Evolutionary conservation across 2,888 invertebrate genomes (phyloP), one percentile per base, ranked within the genome.

Genomic region (Mythimna loreyi): DNA sequence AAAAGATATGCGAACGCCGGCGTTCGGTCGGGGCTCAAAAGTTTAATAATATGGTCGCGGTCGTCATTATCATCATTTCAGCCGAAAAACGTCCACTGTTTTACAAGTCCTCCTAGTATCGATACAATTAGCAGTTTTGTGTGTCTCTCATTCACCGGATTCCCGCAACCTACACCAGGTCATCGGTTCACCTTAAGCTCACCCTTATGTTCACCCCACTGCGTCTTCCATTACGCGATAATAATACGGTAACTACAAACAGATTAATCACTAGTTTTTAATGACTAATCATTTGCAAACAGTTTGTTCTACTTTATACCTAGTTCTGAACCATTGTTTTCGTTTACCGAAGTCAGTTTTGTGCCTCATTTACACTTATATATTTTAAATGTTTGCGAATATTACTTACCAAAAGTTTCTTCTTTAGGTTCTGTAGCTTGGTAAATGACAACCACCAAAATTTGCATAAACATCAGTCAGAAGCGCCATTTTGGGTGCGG

Each of bases 261-360:
- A 43, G 13, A 50, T 43, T 21, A 56, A 21, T 43, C 11, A 0
- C 21, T 3, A 25, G 30, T 70, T 63, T 70, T 56, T 70, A 71
- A 71, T 72, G 49, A 50, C 63, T 21, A 33, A n/a, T 21, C 33
- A 49, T 43, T 56, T 47, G 40, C 43, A 21, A 63, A 49, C 28
- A 5, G 19, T 63, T 72, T 62, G 23, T 28, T 52, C 23, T 1
- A 28, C 25, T 50, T 25, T 50, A 50, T 7, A n/a, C n/a, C n/a
- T n/a, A 7, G 3, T 33, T 21, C 11, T 40, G 33, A 23, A n/a
- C 9, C 45, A 25, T 40, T 58, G 72, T 56, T 71, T 62, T 23
- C 1, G 28, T 3, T 4, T 25, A 33, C 30, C 57, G 21, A 11
- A 40, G 52, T 45, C 8, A n/a, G 45, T 28, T 36, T 21, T 33